A percentile compares a stretch with the other conserved stretches of the same genome.
phyloP scores from a whole-genome alignment of 92 coral and sea anemone species.

The Isaurus tuberculatus region DNA sequence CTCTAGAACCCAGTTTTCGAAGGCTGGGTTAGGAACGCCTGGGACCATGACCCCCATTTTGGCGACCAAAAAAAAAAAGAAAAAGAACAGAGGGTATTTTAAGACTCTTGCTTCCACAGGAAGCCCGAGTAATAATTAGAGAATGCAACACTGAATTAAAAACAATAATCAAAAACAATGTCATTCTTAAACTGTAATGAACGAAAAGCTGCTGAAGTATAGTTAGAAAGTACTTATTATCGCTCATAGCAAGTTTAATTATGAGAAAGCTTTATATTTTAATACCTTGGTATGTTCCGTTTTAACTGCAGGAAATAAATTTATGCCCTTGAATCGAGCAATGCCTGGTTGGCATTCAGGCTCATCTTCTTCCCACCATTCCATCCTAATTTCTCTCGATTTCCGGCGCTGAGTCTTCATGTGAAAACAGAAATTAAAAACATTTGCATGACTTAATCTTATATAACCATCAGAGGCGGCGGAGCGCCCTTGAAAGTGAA shows the following conservation, averaged over 20 bases:
- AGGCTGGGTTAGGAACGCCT: no score
- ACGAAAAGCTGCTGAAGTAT: not conserved
- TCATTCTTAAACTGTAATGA: not conserved
- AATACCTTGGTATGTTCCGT: constrained; percentile 17
- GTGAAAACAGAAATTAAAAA: not conserved
- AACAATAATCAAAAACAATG: not conserved
- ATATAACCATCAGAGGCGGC: not conserved
- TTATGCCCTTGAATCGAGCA: constrained; percentile 21
- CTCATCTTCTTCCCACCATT: constrained; percentile 42
- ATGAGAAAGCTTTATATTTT: not conserved
- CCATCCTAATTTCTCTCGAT: constrained; percentile 13
- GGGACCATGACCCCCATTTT: no score
- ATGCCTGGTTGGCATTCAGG: constrained; percentile 41
- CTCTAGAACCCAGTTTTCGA: no score
- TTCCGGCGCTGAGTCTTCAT: constrained; percentile 1
- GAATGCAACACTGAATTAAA: constrained; percentile 2
- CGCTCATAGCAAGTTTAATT: constrained; percentile 3
- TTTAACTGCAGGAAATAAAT: constrained; percentile 4
- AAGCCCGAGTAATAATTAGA: no score
- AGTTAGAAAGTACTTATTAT: not conserved
- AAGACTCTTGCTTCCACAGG: no score
- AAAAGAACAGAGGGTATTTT: no score
- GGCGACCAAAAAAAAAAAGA: no score
- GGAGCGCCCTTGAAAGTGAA: constrained; percentile 5
- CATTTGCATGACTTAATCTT: not conserved